phyloP scores from a whole-genome alignment of 2,113 vertebrate genomes.

The Damaliscus lunatus region DNA sequence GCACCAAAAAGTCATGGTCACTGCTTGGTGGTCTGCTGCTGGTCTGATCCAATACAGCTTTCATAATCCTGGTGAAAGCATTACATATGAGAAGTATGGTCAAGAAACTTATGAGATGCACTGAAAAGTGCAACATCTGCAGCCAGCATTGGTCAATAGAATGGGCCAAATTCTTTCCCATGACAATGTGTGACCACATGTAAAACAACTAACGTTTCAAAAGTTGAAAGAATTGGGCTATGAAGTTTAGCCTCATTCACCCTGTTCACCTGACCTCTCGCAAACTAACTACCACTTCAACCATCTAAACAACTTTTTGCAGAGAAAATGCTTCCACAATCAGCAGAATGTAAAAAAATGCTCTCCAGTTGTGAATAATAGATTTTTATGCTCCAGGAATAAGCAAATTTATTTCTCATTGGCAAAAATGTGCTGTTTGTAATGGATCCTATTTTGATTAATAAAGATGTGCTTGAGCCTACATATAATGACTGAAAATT shows the following conservation, averaged over 20 bases:
- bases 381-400: neutral
- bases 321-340: neutral
- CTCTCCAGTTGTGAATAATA: neutral
- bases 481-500: neutral
- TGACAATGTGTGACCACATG: accelerated
- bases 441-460: neutral
- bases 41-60: neutral
- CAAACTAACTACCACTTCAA: neutral
- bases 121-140: neutral
- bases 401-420: neutral
- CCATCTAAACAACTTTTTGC: neutral
- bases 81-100: neutral
- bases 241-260: neutral
- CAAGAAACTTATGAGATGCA: neutral
- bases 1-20: neutral
- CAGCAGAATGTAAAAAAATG: neutral
- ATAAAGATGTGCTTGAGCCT: neutral
- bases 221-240: neutral
- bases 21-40: neutral
- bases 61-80: neutral
- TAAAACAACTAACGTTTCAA: neutral
- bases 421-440: neutral
- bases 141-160: neutral
- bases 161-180: neutral
- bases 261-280: neutral